Evolutionary conservation across 2,888 invertebrate genomes (phyloP).

Genomic region (Caenorhabditis becei): DNA sequence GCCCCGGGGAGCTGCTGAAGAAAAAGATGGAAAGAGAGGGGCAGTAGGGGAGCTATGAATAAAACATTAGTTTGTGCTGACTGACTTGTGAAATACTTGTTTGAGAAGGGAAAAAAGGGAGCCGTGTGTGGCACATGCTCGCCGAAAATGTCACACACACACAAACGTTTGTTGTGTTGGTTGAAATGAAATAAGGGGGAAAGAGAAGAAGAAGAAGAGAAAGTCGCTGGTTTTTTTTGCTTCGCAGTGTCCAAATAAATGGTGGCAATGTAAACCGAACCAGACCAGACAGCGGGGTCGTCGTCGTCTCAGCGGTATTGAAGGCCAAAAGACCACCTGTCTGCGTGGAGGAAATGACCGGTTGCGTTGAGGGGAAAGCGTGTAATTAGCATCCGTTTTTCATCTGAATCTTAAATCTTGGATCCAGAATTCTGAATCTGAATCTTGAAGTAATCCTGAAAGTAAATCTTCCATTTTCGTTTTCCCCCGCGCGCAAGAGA

Average conservation of each 20-base stretch:
- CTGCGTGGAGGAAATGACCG: conserved; percentile 28
- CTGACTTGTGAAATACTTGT: conserved; percentile 46
- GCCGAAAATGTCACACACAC: conserved; percentile 37
- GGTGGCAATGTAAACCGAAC: conserved; percentile 12
- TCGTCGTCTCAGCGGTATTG: not conserved
- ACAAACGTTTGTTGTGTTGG: conserved; percentile 19
- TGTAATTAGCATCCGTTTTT: conserved; percentile 26
- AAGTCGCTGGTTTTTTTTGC: not conserved
- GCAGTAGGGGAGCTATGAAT: conserved; percentile 30
- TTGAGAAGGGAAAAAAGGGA: conserved; percentile 26
- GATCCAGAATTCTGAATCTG: no score
- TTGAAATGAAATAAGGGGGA: conserved; percentile 3
- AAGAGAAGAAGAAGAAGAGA: not conserved
- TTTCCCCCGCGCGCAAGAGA: not conserved
- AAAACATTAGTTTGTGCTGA: conserved; percentile 60
- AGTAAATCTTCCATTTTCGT: conserved; percentile 27
- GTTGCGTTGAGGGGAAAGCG: conserved; percentile 31
- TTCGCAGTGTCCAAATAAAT: conserved; percentile 15
- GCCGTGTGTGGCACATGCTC: not conserved
- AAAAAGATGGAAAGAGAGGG: not conserved
- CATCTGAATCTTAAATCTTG: not conserved
- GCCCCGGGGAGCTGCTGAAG: conserved; percentile 7
- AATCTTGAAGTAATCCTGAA: conserved; percentile 57
- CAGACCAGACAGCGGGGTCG: conserved; percentile 12
- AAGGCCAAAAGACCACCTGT: conserved; percentile 26